These are phyloP conservation scores for Dynastes tityus DNA, from an alignment of 2,888 invertebrate genomes.

Conservation along the genomic window DNA sequence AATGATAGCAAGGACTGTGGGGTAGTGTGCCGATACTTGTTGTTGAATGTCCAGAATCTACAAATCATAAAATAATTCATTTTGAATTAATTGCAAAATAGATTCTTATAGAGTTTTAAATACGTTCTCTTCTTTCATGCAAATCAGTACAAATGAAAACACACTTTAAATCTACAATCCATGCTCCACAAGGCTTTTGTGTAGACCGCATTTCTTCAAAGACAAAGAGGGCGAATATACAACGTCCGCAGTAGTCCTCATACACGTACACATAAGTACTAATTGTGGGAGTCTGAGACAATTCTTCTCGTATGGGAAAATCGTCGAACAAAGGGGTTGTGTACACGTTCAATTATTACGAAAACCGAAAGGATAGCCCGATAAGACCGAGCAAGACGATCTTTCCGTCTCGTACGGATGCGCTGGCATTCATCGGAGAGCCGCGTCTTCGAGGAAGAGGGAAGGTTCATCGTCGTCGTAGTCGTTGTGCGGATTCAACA, in stretches of 20 bases:
- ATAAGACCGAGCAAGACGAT: conserved; percentile 9
- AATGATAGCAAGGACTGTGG: no score
- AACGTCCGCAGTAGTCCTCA: background rate
- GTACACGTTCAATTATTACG: conserved; percentile 37
- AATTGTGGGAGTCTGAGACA: conserved; percentile 36
- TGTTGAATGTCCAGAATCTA: no score
- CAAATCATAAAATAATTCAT: no score
- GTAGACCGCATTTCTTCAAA: background rate
- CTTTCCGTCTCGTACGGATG: conserved; percentile 8
- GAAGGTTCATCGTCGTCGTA: conserved; percentile 17
- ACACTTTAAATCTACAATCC: conserved; percentile 1
- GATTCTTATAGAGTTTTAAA: no score
- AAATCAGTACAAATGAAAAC: background rate
- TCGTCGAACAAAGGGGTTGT: conserved; percentile 38
- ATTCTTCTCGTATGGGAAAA: conserved; percentile 41
- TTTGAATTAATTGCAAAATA: no score
- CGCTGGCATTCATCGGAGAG: background rate
- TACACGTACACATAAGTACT: background rate
- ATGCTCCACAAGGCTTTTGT: background rate
- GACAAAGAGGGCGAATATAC: background rate
- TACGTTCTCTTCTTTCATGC: no score
- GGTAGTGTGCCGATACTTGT: no score
- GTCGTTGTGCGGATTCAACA: conserved; percentile 41
- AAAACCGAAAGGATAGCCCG: conserved; percentile 23
- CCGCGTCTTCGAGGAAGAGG: conserved; percentile 32